Base-by-base conservation (phyloP, 2,888 invertebrate species). In the Eumacrocentrus americanus region DNA sequence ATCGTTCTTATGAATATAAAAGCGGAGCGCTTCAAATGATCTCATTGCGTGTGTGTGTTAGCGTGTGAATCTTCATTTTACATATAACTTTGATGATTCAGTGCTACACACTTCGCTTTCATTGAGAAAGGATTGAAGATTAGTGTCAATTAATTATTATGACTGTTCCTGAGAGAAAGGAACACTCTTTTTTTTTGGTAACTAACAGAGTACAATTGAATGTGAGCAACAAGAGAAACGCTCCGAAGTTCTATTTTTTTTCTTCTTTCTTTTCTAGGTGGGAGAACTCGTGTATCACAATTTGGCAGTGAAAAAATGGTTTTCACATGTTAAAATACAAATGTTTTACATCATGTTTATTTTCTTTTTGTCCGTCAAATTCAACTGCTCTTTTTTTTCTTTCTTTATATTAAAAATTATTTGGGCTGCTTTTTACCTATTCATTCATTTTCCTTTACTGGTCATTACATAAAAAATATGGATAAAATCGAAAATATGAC, bases 281-380 rank as follows among this genome's bases (percentile, higher is more conserved):
- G 60, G 46, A 66, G 70, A 74, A 63, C 71, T 68, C 70, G 69
- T 72, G 72, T 79, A 80, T 80, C 80, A 80, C 80, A 80, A 78
- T 80, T 80, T 80, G 81, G 81, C 81, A 81, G 81, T 81, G 81
- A 80, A 79, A 46, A 23, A 23, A 12, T 20, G 23, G 11, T 66
- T 69, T 73, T 70, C 55, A 60, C 23, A 71, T 73, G 68, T 74
- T 71, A 70, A 72, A 75, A 73, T 73, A 72, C 68, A 65, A 62
- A 69, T 67, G 65, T 64, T 60, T 34, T 60, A 64, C 51, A 55
- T 25, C 14, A 42, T 37, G 18, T 61, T 59, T 58, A 60, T 37
- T 50, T 58, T 54, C 22, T 60, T 54, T 51, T 48, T 34, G 58
- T 65, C 58, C 53, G 57, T 57, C 63, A 61, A 60, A 48, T 57